phyloP scores from a whole-genome alignment of 1,140 invertebrate species.

The Piezodorus guildinii region DNA sequence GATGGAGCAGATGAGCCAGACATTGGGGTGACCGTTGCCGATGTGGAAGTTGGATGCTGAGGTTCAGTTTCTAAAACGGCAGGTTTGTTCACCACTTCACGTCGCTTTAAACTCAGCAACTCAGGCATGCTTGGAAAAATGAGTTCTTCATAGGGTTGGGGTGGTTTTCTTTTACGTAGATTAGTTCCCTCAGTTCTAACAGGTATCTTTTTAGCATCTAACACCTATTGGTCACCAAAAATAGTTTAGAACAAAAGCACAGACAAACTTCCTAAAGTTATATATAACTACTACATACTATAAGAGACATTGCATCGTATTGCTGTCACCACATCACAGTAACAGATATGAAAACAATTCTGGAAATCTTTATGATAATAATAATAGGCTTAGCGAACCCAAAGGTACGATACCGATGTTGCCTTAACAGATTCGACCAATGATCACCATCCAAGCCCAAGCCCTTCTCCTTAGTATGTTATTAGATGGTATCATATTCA shows the following conservation, averaged over 20 bases:
- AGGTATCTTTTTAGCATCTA: conserved; percentile 17
- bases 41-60: not conserved
- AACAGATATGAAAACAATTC: too few species aligned
- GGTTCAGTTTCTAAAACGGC: not conserved
- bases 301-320: too few species aligned
- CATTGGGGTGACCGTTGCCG: not conserved
- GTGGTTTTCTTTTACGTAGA: conserved; percentile 1
- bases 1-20: not conserved
- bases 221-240: conserved; percentile 6
- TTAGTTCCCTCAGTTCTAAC: not conserved
- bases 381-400: too few species aligned
- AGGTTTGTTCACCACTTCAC: not conserved
- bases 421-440: too few species aligned
- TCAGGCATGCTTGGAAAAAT: conserved; percentile 21
- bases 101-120: conserved; percentile 19
- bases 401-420: too few species aligned
- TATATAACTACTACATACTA: not conserved
- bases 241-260: not conserved
- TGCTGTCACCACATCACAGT: too few species aligned
- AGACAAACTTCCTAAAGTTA: not conserved
- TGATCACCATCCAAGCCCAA: too few species aligned
- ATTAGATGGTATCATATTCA: too few species aligned
- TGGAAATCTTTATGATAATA: too few species aligned
- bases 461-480: too few species aligned
- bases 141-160: conserved; percentile 21